Percentiles rank a stretch among this genome's conserved stretches.
phyloP scores from a whole-genome alignment of 1,140 invertebrate species.

The Aphelinus certus region DNA sequence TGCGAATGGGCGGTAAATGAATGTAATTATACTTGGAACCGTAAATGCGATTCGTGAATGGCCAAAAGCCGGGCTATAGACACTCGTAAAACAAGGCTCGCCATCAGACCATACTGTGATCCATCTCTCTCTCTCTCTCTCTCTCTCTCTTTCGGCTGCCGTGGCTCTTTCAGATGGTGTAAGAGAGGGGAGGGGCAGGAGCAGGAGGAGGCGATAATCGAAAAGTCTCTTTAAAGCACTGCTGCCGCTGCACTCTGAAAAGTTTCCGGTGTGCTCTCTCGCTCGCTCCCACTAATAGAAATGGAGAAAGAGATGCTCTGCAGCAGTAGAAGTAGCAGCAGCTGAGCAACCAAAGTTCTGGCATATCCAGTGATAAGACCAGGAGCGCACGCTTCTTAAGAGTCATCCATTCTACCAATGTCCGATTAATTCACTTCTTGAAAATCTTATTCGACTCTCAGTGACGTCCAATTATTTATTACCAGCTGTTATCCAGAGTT shows the following conservation, averaged over 20 bases:
- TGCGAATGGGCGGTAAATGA: conserved; percentile 7
- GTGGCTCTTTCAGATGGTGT: not conserved
- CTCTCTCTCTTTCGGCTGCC: not conserved
- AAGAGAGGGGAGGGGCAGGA: not conserved
- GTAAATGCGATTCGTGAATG: conserved; percentile 19
- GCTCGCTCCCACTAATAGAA: not conserved
- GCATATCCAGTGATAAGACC: not conserved
- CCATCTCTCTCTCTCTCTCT: conserved; percentile 2
- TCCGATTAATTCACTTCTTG: conserved; percentile 11
- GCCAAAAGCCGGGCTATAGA: not conserved
- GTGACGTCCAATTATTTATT: conserved; percentile 24
- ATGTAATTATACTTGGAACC: conserved; percentile 30
- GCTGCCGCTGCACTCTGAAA: conserved; percentile 11
- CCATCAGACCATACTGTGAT: not conserved
- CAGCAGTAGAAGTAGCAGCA: not conserved
- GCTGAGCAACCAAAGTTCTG: conserved; percentile 10
- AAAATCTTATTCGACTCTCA: not conserved
- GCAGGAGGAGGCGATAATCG: conserved; percentile 25
- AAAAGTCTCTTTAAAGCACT: conserved; percentile 30
- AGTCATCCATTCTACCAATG: conserved; percentile 21
- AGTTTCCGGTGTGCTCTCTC: conserved; percentile 3
- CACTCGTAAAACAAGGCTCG: conserved; percentile 26
- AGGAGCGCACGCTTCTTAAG: not conserved
- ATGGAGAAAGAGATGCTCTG: conserved; percentile 7
- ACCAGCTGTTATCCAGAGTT: not conserved